phyloP scores from a whole-genome alignment of 2,888 invertebrate genomes.

The Drosophila melanosoma region DNA sequence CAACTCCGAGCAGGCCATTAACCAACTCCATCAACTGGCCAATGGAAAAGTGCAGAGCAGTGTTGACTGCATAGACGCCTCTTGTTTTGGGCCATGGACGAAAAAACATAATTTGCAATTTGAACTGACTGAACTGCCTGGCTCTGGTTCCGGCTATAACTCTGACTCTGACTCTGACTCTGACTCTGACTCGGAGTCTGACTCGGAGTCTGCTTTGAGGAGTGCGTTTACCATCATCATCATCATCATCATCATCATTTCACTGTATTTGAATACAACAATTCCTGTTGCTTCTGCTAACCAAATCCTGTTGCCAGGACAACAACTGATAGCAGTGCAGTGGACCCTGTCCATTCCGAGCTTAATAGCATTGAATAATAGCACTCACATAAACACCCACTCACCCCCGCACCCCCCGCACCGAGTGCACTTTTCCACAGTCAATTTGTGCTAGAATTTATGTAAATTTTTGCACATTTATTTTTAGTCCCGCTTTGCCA shows the following conservation, averaged over 20 bases:
- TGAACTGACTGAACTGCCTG: constrained; percentile 42
- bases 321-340: constrained; percentile 15
- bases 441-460: background rate
- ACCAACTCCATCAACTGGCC: constrained; percentile 16
- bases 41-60: constrained; percentile 20
- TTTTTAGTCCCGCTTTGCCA: background rate
- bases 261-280: constrained; percentile 47
- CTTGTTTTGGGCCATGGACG: constrained; percentile 39
- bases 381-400: background rate
- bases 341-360: constrained; percentile 7
- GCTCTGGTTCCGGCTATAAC: too few relatives aligned
- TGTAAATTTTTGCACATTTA: background rate
- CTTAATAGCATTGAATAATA: constrained; percentile 34
- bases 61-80: constrained; percentile 25
- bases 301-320: constrained; percentile 10
- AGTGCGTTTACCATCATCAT: constrained; percentile 5
- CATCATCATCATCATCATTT: constrained; percentile 18
- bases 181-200: background rate
- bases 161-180: background rate
- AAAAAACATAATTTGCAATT: constrained; percentile 75
- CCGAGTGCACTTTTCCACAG: background rate
- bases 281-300: constrained; percentile 7
- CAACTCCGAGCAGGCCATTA: constrained; percentile 3
- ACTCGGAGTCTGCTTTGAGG: constrained; percentile 1
- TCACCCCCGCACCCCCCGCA: too few relatives aligned